Evolutionary conservation across 1,140 invertebrate genomes (phyloP).

Genomic region (Hylaeus volcanicus): DNA sequence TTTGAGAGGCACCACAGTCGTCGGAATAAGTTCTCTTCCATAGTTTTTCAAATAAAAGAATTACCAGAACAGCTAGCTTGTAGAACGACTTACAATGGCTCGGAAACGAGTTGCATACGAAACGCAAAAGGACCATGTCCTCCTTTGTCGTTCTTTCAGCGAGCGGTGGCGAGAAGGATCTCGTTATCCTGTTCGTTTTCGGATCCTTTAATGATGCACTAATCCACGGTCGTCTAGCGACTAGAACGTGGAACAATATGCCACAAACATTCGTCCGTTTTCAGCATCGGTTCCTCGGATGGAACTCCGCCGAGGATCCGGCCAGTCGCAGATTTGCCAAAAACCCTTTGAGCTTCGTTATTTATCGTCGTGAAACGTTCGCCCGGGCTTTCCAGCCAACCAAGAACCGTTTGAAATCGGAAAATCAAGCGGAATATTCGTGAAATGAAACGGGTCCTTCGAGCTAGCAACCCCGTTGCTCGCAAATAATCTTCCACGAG

Average conservation of each 20-base stretch:
- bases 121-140: neutral
- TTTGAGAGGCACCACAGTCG: neutral
- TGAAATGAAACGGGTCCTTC: conserved; percentile 13
- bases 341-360: conserved; percentile 48
- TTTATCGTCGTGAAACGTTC: conserved; percentile 22
- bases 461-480: neutral
- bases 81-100: neutral
- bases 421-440: conserved; percentile 35
- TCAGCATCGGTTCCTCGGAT: conserved; percentile 9
- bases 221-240: neutral
- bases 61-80: neutral
- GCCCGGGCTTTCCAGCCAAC: neutral
- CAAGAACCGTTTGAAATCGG: conserved; percentile 25
- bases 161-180: neutral
- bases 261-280: conserved; percentile 35
- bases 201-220: conserved; percentile 38
- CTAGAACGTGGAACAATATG: conserved; percentile 31
- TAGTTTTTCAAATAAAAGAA: neutral
- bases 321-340: conserved; percentile 22
- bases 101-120: neutral
- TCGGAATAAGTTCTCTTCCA: neutral
- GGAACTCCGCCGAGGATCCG: neutral
- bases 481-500: conserved; percentile 11
- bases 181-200: conserved; percentile 19
- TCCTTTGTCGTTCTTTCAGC: conserved; percentile 25